Base-by-base conservation (phyloP, 2,888 invertebrate genomes). In the Selenia dentaria region DNA sequence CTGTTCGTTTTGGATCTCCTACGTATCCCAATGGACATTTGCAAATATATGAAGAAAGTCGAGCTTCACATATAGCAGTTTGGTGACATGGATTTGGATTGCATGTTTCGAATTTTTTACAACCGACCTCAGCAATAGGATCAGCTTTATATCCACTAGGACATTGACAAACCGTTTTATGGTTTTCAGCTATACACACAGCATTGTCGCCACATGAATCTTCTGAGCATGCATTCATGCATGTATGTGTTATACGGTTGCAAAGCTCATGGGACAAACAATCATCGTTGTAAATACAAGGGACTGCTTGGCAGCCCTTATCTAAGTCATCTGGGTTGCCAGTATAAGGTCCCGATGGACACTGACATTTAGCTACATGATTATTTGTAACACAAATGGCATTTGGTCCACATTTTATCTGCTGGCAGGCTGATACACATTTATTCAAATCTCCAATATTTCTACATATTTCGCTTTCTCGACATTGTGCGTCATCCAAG, bases 311-410 rank as follows among this genome's bases (percentile, higher is more conserved):
- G 69, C 96, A 96, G 38, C 97, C 96, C 46, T 92, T 92, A 46
- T 91, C 88, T 1, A 93, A 80, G 73, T 97, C 96, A 69, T 95
- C 94, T 0, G 97, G 96, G 86, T 97, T 95, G 2, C 97, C 97
- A 6, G 96, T 94, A 73, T 94, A 97, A 0, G 95, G 93, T 10
- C 97, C 97, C 4, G 95, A 94, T 10, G 97, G 97, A 71, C 98
- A 98, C 65, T 96, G 96, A 70, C 98, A 98, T 76, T 96, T 95
- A 0, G 96, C 95, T 8, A 95, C 95, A 74, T 98, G 97, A 70
- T 97, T 97, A 66, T 97, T 96, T 1, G 96, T 96, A 5, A 97
- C 93, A 70, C 98, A 98, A 10, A 97, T 91, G 4, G 98, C 97
- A 56, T 95, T 94, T 0, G 96, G 96, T 0, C 97, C 98, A 74